Percentiles rank a stretch among this genome's conserved stretches.
phyloP scores from a whole-genome alignment of 2,888 invertebrate species.

The Erynnis tages region DNA sequence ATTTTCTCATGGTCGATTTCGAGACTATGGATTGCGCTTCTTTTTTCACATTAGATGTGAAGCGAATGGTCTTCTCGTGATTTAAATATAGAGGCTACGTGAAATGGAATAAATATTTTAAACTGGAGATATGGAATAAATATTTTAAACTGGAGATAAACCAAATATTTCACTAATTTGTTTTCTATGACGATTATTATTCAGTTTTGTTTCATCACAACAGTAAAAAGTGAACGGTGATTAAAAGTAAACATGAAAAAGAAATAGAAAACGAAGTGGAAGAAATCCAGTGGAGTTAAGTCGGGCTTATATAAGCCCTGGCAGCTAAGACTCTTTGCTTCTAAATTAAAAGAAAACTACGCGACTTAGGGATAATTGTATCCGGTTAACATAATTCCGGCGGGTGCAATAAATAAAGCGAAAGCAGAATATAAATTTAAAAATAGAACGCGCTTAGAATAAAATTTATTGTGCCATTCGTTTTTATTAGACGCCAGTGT shows the following conservation, averaged over 20 bases:
- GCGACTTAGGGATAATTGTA: constrained; percentile 26
- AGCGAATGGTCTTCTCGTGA: background rate
- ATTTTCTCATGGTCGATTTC: constrained; percentile 18
- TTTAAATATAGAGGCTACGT: background rate
- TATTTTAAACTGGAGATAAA: no score
- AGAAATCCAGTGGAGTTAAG: constrained; percentile 8
- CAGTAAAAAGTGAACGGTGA: background rate
- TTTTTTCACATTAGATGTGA: background rate
- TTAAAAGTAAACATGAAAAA: background rate
- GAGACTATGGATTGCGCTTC: constrained; percentile 1
- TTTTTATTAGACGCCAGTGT: constrained; percentile 28
- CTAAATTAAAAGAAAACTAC: constrained; percentile 27
- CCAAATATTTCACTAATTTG: no score
- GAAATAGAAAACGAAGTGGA: background rate
- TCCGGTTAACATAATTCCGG: constrained; percentile 35
- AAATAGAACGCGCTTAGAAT: constrained; percentile 34
- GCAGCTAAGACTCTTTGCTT: constrained; percentile 15
- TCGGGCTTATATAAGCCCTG: constrained; percentile 2
- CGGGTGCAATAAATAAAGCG: constrained; percentile 32
- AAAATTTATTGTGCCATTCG: constrained; percentile 37
- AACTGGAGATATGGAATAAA: no score
- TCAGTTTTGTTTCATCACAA: background rate
- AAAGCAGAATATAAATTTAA: constrained; percentile 36
- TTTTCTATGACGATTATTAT: no score
- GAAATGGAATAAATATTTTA: background rate